These are phyloP conservation scores for Cephus nigrinus DNA, from an alignment of 2,888 invertebrate genomes.

Conservation along the genomic window DNA sequence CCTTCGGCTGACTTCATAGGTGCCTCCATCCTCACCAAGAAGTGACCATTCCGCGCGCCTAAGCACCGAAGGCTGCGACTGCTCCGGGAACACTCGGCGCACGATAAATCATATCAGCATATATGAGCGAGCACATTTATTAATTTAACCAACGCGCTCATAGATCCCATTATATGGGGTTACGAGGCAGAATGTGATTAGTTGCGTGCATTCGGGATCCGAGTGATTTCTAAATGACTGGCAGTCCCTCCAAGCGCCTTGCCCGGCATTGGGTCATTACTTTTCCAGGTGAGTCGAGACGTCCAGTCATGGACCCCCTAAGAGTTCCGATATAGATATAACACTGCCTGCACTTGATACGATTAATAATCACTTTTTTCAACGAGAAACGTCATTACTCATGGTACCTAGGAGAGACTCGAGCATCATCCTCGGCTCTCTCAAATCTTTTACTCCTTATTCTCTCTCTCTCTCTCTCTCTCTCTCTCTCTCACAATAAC, in stretches of 20 bases:
- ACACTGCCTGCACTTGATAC: slow-evolving; percentile 15
- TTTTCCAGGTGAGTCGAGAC: slow-evolving; percentile 15
- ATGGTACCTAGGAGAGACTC: no score
- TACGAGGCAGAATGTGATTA: slow-evolving; percentile 39
- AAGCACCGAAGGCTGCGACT: not conserved
- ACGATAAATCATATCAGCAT: slow-evolving; percentile 20
- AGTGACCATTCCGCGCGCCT: not conserved
- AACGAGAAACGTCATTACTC: no score
- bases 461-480: no score
- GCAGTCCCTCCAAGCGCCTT: not conserved
- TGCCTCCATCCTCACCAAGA: no score
- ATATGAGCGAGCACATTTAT: slow-evolving; percentile 29
- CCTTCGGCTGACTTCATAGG: no score
- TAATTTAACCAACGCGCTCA: slow-evolving; percentile 30
- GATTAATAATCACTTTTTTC: slow-evolving; percentile 28
- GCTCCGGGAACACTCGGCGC: not conserved
- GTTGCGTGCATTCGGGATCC: slow-evolving; percentile 18
- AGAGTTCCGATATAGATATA: slow-evolving; percentile 25
- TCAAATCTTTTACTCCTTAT: no score
- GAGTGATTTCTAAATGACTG: slow-evolving; percentile 14
- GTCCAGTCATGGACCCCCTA: slow-evolving; percentile 31
- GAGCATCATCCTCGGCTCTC: no score
- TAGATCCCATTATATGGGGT: slow-evolving; percentile 34
- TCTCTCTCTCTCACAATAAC: no score
- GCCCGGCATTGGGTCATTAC: not conserved